Percentiles rank a stretch among this genome's conserved stretches.
Conservation (phyloP, 2,888 invertebrate species). For the Lasius platythorax region DNA sequence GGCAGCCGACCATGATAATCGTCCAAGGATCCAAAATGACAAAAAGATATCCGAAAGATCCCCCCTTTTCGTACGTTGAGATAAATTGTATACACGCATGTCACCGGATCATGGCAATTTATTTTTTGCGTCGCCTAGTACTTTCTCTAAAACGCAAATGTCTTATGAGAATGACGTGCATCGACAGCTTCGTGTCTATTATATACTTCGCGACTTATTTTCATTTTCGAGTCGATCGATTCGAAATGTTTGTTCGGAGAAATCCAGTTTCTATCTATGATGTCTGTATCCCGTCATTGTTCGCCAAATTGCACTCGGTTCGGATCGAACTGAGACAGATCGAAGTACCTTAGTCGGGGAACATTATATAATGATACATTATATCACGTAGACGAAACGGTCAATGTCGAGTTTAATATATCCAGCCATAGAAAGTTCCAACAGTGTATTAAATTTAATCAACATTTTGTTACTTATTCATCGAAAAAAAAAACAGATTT, state of each 20-base stretch:
- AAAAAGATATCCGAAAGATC: slow-evolving; percentile 19
- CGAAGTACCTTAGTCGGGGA: not conserved
- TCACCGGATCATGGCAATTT: slow-evolving; percentile 72
- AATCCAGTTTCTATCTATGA: slow-evolving; percentile 38
- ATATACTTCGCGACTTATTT: slow-evolving; percentile 65
- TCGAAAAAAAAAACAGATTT: not conserved
- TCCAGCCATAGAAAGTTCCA: not conserved
- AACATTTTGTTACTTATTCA: not conserved
- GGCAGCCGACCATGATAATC: slow-evolving; percentile 23
- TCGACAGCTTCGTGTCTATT: slow-evolving; percentile 55
- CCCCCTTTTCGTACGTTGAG: slow-evolving; percentile 34
- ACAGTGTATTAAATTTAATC: not conserved
- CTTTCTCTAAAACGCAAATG: slow-evolving; percentile 71
- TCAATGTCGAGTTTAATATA: slow-evolving; percentile 1
- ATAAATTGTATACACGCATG: slow-evolving; percentile 56
- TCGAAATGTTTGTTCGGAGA: slow-evolving; percentile 32
- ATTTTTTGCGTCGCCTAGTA: slow-evolving; percentile 69
- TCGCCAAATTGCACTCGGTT: not conserved
- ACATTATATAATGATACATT: slow-evolving; percentile 26
- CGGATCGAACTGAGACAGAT: not conserved
- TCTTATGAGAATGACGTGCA: slow-evolving; percentile 35
- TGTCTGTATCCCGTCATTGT: not conserved
- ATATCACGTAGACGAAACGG: not conserved
- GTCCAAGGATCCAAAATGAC: slow-evolving; percentile 11
- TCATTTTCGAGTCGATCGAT: slow-evolving; percentile 54